Conservation (phyloP, 2,113 vertebrate genomes). For the Sebastes fasciatus region DNA sequence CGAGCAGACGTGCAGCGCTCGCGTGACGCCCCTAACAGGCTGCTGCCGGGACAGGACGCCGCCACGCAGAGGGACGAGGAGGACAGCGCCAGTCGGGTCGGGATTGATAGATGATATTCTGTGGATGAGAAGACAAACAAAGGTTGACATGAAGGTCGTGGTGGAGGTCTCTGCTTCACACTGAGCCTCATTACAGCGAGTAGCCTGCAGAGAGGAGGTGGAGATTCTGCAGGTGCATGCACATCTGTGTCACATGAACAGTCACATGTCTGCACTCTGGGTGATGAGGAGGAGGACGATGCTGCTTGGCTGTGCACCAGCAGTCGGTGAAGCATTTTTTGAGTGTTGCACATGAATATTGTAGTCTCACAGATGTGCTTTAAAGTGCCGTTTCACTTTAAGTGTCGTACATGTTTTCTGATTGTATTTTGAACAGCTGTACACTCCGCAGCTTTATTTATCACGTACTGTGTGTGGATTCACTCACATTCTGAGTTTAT, state of each 20-base stretch:
- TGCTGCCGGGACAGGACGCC: conserved; percentile 20
- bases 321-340: conserved; percentile 8
- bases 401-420: neutral
- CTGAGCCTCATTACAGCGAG: conserved; percentile 38
- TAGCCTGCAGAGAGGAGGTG: conserved; percentile 27
- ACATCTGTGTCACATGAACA: conserved; percentile 21
- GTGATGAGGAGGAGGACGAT: conserved; percentile 27
- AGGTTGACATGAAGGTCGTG: neutral
- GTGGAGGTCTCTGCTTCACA: conserved; percentile 3
- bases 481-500: conserved; percentile 11
- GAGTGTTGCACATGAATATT: neutral
- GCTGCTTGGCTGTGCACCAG: conserved; percentile 6
- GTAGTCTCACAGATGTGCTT: neutral
- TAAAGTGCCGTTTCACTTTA: neutral
- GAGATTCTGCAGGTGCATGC: conserved; percentile 56
- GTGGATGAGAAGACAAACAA: neutral
- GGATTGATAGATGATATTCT: conserved; percentile 47
- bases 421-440: conserved; percentile 1
- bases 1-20: neutral
- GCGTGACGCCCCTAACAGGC: neutral
- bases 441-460: conserved; percentile 18
- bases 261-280: conserved; percentile 49
- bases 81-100: neutral
- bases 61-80: conserved; percentile 36
- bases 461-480: conserved; percentile 22